A percentile compares a stretch with the other conserved stretches of the same genome.
These are phyloP conservation scores for Cottus gobio DNA, from an alignment of 2,113 vertebrate genomes.

Conservation along the genomic window DNA sequence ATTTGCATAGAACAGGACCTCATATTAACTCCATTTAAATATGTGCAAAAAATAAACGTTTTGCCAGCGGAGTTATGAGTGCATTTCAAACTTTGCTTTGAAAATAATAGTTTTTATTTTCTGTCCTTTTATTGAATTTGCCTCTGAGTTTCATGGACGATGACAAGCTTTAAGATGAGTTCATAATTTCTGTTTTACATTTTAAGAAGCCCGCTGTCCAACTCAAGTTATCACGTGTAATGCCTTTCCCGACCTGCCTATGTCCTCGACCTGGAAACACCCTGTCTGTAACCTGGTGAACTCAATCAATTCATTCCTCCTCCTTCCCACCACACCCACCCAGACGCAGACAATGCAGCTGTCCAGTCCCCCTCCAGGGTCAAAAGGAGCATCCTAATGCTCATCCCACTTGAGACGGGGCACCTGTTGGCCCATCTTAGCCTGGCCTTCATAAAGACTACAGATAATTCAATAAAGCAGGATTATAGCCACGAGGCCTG, in stretches of 20 bases:
- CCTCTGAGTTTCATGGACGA: background rate
- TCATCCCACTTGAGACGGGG: constrained; percentile 61
- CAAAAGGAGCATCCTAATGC: constrained; percentile 76
- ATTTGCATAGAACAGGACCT: background rate
- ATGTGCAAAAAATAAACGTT: background rate
- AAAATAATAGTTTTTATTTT: background rate
- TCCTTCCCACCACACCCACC: constrained; percentile 1
- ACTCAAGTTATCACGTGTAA: background rate
- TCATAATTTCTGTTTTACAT: background rate
- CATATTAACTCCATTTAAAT: background rate
- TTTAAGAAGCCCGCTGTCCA: background rate
- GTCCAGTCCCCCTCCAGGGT: constrained; percentile 70
- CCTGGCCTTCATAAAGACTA: constrained; percentile 70
- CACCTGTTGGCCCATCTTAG: constrained; percentile 78
- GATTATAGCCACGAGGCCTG: constrained; percentile 68
- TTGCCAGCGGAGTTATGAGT: background rate
- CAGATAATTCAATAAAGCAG: constrained; percentile 80
- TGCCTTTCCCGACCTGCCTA: background rate
- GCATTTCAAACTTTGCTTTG: background rate
- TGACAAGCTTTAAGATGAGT: background rate
- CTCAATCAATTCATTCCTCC: constrained; percentile 26
- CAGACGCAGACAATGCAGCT: constrained; percentile 75
- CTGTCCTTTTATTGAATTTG: background rate
- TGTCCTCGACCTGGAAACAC: constrained; percentile 61
- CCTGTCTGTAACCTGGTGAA: constrained; percentile 49